A percentile compares a stretch with the other conserved stretches of the same genome.
These are phyloP conservation scores for Heteromyza rotundicornis DNA, from an alignment of 2,888 invertebrate species.

Conservation along the genomic window DNA sequence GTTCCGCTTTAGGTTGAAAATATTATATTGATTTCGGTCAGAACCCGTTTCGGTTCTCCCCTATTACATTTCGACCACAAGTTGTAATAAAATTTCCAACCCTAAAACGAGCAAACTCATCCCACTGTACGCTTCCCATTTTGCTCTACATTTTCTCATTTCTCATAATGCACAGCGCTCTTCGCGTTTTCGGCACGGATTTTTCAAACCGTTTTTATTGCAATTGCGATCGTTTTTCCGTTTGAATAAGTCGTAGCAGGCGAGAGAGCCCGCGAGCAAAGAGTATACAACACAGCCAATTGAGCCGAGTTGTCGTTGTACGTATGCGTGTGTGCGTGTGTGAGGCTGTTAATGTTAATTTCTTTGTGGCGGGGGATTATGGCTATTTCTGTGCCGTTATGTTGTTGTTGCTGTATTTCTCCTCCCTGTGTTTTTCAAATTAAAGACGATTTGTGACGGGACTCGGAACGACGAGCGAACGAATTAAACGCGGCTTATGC, in stretches of 20 bases:
- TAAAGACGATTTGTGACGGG: neutral
- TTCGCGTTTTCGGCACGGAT: neutral
- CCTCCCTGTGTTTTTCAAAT: constrained; percentile 19
- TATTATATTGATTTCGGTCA: too few relatives aligned
- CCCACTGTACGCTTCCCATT: too few relatives aligned
- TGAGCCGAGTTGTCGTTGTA: constrained; percentile 37
- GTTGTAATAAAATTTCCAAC: too few relatives aligned
- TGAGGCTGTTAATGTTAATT: neutral
- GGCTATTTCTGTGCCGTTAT: neutral
- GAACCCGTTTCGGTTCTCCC: too few relatives aligned
- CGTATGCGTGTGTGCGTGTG: constrained; percentile 20
- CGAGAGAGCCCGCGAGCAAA: neutral
- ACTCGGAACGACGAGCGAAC: too few relatives aligned
- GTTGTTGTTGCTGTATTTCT: constrained; percentile 21
- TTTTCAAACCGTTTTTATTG: neutral
- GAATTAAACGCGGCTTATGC: neutral
- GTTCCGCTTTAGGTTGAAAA: too few relatives aligned
- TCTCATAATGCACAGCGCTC: neutral
- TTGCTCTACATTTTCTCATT: neutral
- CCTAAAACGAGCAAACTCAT: too few relatives aligned
- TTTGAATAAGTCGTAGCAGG: neutral
- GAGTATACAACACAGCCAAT: neutral
- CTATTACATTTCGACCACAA: too few relatives aligned
- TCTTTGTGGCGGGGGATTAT: neutral
- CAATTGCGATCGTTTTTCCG: neutral